Percentiles rank a stretch among this genome's conserved stretches.
These are phyloP conservation scores for Drosophila austrosaltans DNA, from an alignment of 2,888 invertebrate genomes.

Conservation along the genomic window DNA sequence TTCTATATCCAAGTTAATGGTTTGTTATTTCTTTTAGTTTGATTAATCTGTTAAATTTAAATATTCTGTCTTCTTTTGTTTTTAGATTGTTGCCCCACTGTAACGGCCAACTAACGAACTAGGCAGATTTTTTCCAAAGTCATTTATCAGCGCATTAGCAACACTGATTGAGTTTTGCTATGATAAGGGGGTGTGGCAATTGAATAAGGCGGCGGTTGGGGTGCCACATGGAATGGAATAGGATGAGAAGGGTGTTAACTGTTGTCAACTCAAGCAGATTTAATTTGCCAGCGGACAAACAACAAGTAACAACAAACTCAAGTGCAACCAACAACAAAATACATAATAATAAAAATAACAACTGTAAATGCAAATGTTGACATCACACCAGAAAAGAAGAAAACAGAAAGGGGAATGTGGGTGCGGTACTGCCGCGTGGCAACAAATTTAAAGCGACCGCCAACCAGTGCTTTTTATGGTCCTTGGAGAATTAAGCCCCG, in stretches of 20 bases:
- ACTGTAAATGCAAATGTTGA: slow-evolving; percentile 77
- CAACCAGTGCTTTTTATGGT: slow-evolving; percentile 55
- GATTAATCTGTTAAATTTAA: no score
- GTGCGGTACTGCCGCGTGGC: slow-evolving; percentile 62
- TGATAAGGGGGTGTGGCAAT: neutral
- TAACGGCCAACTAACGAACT: slow-evolving; percentile 26
- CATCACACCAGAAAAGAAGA: slow-evolving; percentile 55
- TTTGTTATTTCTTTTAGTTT: neutral
- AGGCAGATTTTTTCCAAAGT: slow-evolving; percentile 65
- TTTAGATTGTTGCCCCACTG: neutral
- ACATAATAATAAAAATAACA: slow-evolving; percentile 42
- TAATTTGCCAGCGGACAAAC: slow-evolving; percentile 75
- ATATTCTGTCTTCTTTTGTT: no score
- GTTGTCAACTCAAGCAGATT: slow-evolving; percentile 82
- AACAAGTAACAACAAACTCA: slow-evolving; percentile 39
- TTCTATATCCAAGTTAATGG: neutral
- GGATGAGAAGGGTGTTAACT: slow-evolving; percentile 61
- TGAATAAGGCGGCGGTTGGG: neutral
- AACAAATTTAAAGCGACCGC: slow-evolving; percentile 52
- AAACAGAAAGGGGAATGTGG: neutral
- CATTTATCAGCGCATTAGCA: slow-evolving; percentile 79
- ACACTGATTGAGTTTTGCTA: slow-evolving; percentile 68
- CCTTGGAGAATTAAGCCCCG: slow-evolving; percentile 79
- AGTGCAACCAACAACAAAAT: slow-evolving; percentile 72
- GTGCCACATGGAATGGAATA: neutral